Evolutionary conservation across 2,888 invertebrate species (phyloP).

Genomic region (Tortricodes alternella): DNA sequence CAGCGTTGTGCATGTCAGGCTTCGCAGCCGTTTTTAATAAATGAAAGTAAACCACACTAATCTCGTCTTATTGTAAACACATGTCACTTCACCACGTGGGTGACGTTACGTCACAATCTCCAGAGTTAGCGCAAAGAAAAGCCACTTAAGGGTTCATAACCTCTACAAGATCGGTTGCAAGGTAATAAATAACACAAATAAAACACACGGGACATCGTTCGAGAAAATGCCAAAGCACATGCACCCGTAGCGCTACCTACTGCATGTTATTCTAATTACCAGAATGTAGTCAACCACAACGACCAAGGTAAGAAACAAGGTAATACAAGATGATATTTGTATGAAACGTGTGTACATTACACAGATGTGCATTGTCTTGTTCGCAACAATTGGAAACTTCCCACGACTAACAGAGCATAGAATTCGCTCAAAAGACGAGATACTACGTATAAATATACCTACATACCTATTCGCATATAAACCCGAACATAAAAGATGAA

Average conservation of each 20-base stretch:
- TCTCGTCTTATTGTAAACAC: conserved; percentile 5
- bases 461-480: background rate
- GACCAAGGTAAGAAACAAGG: no score
- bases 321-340: background rate
- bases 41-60: background rate
- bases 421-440: background rate
- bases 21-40: background rate
- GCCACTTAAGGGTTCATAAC: conserved; percentile 1
- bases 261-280: background rate
- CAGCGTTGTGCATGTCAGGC: background rate
- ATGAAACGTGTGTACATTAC: background rate
- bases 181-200: background rate
- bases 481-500: background rate
- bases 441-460: background rate
- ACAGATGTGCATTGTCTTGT: background rate
- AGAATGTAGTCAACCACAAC: background rate
- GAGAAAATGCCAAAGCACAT: conserved; percentile 7
- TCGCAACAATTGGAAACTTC: conserved; percentile 1
- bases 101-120: conserved; percentile 9
- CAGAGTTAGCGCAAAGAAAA: background rate
- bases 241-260: background rate
- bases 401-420: background rate
- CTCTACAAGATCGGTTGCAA: background rate
- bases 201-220: background rate
- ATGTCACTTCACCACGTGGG: conserved; percentile 8